Base-by-base conservation (phyloP, 2,888 invertebrate genomes). In the Copidosoma aretas region DNA sequence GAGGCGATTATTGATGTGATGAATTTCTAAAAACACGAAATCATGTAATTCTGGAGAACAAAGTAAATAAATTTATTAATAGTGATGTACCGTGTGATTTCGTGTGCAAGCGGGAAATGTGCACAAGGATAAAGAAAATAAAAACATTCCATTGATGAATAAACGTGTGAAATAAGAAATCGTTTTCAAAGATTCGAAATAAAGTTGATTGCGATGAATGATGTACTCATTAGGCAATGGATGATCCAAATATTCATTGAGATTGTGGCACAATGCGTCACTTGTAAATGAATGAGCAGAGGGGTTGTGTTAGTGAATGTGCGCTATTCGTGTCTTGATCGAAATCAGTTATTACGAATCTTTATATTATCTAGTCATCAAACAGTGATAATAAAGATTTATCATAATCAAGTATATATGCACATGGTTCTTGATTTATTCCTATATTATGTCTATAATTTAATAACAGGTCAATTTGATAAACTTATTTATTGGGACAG, bases 291-390 rank as follows among this genome's bases (percentile, higher is more conserved):
- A 65, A 49, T 58, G 32, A 24, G 58, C 67, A n/a, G 64, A 54
- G 67, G 67, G 68, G 14, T 14, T 70, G 63, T 63, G 60, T 58
- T 68, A 63, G 67, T 62, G 10, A 41, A 41, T 64, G 58, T 62
- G 58, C 63, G 64, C 69, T 73, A 67, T 73, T 74, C 72, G 74
- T 73, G 72, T 75, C 65, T 71, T 73, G 67, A 73, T 71, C 69
- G 68, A 74, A 77, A 81, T 77, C 77, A 80, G 79, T 81, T 80
- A 81, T 79, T 81, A 80, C 79, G 80, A 73, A 82, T 81, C 82
- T 82, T 82, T 81, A 81, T 82, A 82, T 82, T 82, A 82, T 82
- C 82, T 82, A 82, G 82, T 82, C 82, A 82, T 80, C 79, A 77
- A 46, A 8, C 14, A 81, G 81, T 81, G 82, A 82, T 82, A 82